phyloP scores from a whole-genome alignment of 2,797 vertebrate genomes.

The Ispidina picta region DNA sequence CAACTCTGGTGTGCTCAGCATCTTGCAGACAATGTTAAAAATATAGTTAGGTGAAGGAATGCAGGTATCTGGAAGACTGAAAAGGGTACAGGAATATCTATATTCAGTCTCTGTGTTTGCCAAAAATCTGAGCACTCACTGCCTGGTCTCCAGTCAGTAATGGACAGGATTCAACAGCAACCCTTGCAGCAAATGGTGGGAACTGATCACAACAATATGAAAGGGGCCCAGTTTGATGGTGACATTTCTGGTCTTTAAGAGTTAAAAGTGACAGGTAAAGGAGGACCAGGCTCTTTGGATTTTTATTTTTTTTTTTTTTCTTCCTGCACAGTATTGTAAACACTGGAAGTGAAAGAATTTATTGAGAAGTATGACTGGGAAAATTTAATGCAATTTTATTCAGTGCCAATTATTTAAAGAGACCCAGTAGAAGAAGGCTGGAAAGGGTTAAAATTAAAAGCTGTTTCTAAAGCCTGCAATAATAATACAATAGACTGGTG shows the following conservation, averaged over 20 bases:
- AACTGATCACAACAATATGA: background rate
- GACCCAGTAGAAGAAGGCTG: background rate
- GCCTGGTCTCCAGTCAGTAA: background rate
- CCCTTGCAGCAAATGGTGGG: background rate
- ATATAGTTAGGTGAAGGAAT: background rate
- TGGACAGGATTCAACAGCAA: background rate
- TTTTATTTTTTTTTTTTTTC: background rate
- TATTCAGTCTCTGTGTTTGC: background rate
- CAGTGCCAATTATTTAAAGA: background rate
- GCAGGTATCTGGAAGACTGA: background rate
- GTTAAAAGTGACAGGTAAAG: background rate
- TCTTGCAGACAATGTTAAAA: background rate
- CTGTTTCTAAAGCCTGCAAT: constrained; percentile 64
- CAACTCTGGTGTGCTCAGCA: background rate
- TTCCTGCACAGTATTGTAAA: background rate
- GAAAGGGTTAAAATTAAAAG: constrained; percentile 69
- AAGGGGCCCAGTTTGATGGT: background rate
- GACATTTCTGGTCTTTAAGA: background rate
- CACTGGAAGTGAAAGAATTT: background rate
- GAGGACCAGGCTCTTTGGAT: background rate
- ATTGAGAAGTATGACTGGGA: background rate
- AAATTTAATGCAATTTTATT: background rate
- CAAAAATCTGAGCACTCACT: background rate
- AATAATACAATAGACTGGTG: constrained; percentile 67
- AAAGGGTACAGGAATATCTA: background rate